Evolutionary conservation across 2,797 vertebrate genomes (phyloP).

Genomic region (Atherinosoma microstoma): DNA sequence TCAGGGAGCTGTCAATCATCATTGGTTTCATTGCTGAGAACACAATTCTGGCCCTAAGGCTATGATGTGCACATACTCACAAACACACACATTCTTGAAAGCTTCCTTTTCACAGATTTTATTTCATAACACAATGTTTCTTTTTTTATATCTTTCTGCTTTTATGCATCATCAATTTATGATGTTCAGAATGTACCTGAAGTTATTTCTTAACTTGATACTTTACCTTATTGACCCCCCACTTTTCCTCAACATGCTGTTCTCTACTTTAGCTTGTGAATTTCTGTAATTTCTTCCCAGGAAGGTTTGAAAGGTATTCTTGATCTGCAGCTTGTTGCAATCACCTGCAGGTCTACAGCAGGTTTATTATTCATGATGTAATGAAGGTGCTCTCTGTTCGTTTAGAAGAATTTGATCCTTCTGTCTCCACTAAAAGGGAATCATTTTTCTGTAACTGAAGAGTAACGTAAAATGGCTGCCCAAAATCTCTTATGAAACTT

Average conservation of each 20-base stretch:
- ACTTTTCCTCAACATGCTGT: constrained; percentile 6
- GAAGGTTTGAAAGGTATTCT: constrained; percentile 3
- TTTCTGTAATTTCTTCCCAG: background rate
- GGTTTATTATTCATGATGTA: background rate
- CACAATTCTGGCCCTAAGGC: constrained; percentile 22
- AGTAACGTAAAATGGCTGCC: no score
- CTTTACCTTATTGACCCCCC: constrained; percentile 13
- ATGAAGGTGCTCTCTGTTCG: background rate
- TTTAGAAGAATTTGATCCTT: background rate
- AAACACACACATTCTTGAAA: background rate
- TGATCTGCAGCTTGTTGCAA: constrained; percentile 10
- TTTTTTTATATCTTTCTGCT: background rate
- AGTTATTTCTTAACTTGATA: background rate
- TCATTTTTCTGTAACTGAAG: background rate
- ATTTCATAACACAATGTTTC: background rate
- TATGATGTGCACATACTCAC: background rate
- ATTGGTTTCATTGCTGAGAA: constrained; percentile 21
- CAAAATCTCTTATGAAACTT: no score
- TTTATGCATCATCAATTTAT: background rate
- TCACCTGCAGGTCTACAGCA: background rate
- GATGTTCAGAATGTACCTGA: background rate
- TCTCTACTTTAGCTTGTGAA: constrained; percentile 6
- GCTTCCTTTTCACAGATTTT: constrained; percentile 12
- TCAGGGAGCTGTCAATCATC: constrained; percentile 57
- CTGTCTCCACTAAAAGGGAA: background rate